Base-by-base conservation (phyloP, 2,113 vertebrate genomes). In the Dinomys branickii region DNA sequence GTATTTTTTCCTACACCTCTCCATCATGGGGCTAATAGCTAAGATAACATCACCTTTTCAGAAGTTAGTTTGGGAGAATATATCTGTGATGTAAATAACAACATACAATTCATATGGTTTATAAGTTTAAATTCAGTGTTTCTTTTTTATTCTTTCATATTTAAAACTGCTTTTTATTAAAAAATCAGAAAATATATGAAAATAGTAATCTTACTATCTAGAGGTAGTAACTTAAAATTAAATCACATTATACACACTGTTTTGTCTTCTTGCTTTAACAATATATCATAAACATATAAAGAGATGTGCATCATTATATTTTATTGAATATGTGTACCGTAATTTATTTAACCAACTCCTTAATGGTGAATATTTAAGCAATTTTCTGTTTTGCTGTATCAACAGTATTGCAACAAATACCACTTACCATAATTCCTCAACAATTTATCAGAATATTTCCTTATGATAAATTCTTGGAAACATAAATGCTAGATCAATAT, bases 91-190 rank as follows among this genome's bases (percentile, higher is more conserved):
- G 7, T 50, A 38, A 61, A 80, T 82, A 83, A 73, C 33, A 30
- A 63, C 28, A 38, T 59, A 10, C 30, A 69, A 3, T 65, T 90
- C 58, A 47, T 30, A 9, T 16, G 10, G 22, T 75, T 97, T 96
- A n/a, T 92, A 82, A 88, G 58, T 85, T 90, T 95, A 38, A 95
- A 94, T 88, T 95, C 83, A 30, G 85, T 73, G n/a, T 80, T 47
- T 71, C 11, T 71, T 94, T 59, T 38, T 90, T 94, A 91, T 80
- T 33, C 20, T 73, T 50, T 83, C 47, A 77, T n/a, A 17, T 28
- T 65, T 52, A 83, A 87, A 93, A 63, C 30, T 24, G n/a, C 0
- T 52, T 91, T 85, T 81, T 81, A 78, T 63, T 30, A 41, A 73
- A 28, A 94, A 73, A 56, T 83, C 30, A 87, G 35, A 78, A 94